phyloP scores from a whole-genome alignment of 2,797 vertebrate species.

The Accipiter fasciatus region DNA sequence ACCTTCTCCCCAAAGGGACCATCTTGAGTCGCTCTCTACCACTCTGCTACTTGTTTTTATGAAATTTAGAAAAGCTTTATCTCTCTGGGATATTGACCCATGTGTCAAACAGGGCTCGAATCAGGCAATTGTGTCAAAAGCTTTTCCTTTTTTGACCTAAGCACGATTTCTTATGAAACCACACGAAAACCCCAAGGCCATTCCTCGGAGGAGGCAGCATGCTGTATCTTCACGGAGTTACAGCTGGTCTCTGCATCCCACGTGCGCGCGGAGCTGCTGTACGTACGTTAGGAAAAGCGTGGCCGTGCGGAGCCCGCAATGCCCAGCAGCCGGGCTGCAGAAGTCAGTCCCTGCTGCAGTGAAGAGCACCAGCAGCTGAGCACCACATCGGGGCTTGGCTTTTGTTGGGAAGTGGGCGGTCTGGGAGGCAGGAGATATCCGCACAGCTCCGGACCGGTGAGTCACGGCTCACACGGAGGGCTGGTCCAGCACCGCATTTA shows the following conservation, averaged over 20 bases:
- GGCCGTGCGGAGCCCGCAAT: accelerated
- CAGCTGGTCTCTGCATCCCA: not conserved
- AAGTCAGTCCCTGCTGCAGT: accelerated
- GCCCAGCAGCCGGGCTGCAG: not conserved
- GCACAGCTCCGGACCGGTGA: accelerated
- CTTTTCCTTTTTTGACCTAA: not conserved
- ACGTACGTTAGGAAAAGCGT: accelerated
- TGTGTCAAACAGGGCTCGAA: not conserved
- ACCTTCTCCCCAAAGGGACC: not conserved
- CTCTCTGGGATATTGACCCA: not conserved
- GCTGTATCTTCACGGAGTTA: not conserved
- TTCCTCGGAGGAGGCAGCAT: not conserved
- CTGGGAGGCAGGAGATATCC: not conserved
- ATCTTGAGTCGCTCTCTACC: not conserved
- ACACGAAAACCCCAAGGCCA: not conserved
- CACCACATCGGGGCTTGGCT: not conserved
- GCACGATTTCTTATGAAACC: not conserved
- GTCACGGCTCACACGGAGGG: not conserved
- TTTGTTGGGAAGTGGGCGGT: not conserved
- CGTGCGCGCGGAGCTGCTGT: not conserved
- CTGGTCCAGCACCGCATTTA: not conserved
- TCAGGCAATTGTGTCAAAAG: not conserved
- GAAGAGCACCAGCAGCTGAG: not conserved
- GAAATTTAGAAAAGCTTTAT: not conserved
- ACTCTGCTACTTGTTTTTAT: not conserved